phyloP scores from a whole-genome alignment of 2,113 vertebrate genomes.

The Galemys pyrenaicus region DNA sequence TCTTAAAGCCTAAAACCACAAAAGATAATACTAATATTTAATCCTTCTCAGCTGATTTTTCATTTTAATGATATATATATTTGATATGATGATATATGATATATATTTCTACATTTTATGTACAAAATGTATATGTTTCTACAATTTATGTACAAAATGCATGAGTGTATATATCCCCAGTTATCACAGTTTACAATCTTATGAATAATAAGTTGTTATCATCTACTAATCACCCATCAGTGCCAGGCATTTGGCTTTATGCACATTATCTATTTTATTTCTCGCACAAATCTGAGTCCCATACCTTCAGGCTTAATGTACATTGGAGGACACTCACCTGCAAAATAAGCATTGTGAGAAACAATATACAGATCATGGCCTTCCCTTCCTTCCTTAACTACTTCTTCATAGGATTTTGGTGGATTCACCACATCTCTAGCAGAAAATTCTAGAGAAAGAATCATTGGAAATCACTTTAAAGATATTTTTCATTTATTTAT shows the following conservation, averaged over 20 bases:
- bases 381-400: slow-evolving; percentile 85
- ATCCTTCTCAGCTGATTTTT: neutral
- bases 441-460: slow-evolving; percentile 76
- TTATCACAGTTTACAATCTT: neutral
- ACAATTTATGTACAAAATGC: neutral
- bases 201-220: neutral
- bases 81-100: too few relatives aligned
- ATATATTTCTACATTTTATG: too few relatives aligned
- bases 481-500: neutral
- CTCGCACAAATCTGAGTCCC: neutral
- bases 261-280: neutral
- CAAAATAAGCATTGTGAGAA: slow-evolving; percentile 89
- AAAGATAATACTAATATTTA: neutral
- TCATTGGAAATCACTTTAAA: slow-evolving; percentile 14
- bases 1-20: slow-evolving; percentile 8
- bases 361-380: slow-evolving; percentile 86
- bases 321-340: slow-evolving; percentile 76
- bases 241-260: neutral
- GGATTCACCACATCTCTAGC: slow-evolving; percentile 88
- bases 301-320: neutral
- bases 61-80: too few relatives aligned
- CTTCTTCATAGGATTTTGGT: slow-evolving; percentile 85
- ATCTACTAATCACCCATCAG: neutral
- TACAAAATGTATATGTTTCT: neutral
- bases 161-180: neutral